Base-by-base conservation (phyloP, 2,797 vertebrate species). In the Chelmon rostratus region DNA sequence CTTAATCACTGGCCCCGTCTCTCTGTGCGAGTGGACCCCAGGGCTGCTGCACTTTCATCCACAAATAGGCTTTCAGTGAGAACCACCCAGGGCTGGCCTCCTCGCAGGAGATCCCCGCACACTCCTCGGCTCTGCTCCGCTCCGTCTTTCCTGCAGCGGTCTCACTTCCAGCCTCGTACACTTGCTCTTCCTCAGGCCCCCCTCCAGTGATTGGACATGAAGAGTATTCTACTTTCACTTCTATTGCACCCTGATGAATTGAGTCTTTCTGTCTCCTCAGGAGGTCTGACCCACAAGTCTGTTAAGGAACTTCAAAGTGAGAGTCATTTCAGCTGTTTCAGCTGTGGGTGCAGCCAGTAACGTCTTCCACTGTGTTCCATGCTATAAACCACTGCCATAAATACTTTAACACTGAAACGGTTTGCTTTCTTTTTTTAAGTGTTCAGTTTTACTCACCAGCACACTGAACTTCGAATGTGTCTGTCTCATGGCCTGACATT, bases 1-100 rank as follows among this genome's bases (percentile, higher is more conserved):
- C 92, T 94, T 96, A 96, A 96, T 96, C 94, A 96, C 93, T 94
- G 93, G 93, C 94, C 94, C 93, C 86, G 91, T 93, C 93, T 93
- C 93, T 94, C 93, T 86, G 93, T 91, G 94, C 91, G 88, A 94
- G 92, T 91, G 93, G 94, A 95, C 95, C 94, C 94, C 91, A 91
- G 95, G 93, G 95, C 93, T 92, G 91, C 91, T 76, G 88, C 90
- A 94, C 95, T 96, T 96, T 96, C 93, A 96, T 96, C 94, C 89
- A 92, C 92, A 95, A 94, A 95, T 94, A 94, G 91, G 92, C 92
- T 94, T 94, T 94, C 88, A 89, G 85, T 59, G 79, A 89, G 91
- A 93, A 90, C 91, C 91, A 94, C 93, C 92, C 89, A 88, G 85
- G 88, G 89, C 90, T 88, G 91, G 90, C 79, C 91, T 91, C 89